A percentile compares a stretch with the other conserved stretches of the same genome.
Evolutionary conservation across 2,888 invertebrate species (phyloP).

Genomic region (Norana najaformis): DNA sequence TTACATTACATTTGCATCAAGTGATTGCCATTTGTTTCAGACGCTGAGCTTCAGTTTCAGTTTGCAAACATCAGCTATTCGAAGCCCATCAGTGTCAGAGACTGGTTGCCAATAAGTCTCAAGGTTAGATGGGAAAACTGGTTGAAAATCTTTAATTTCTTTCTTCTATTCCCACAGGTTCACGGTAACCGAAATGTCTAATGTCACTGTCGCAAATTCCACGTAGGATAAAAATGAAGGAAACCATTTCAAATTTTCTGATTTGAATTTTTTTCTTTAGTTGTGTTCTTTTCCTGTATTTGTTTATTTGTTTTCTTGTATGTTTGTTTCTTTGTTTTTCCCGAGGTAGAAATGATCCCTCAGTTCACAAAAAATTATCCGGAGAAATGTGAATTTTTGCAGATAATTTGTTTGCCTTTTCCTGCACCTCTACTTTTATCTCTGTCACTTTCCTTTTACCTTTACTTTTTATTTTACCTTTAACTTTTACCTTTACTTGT

Average conservation of each 20-base stretch:
- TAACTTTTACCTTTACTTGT: background rate
- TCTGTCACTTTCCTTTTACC: background rate
- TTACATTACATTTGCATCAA: background rate
- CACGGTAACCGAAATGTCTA: background rate
- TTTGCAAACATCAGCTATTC: background rate
- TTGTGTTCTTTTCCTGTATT: no score
- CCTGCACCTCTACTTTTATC: background rate
- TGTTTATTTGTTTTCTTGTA: background rate
- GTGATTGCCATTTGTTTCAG: background rate
- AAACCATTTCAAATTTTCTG: background rate
- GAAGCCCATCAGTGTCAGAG: background rate
- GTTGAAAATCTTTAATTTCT: background rate
- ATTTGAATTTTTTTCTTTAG: background rate
- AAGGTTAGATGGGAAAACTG: background rate
- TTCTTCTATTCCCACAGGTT: background rate
- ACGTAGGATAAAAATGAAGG: background rate
- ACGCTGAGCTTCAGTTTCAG: slow-evolving; percentile 9
- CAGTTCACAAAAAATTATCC: background rate
- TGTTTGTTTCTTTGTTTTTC: background rate
- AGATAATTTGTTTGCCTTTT: background rate
- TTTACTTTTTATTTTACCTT: background rate
- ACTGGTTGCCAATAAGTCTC: background rate
- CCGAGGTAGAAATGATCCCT: background rate
- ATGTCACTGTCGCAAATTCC: background rate
- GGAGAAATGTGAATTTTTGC: background rate